phyloP scores from a whole-genome alignment of 2,888 invertebrate genomes.

The Amblyjoppa fuscipennis region DNA sequence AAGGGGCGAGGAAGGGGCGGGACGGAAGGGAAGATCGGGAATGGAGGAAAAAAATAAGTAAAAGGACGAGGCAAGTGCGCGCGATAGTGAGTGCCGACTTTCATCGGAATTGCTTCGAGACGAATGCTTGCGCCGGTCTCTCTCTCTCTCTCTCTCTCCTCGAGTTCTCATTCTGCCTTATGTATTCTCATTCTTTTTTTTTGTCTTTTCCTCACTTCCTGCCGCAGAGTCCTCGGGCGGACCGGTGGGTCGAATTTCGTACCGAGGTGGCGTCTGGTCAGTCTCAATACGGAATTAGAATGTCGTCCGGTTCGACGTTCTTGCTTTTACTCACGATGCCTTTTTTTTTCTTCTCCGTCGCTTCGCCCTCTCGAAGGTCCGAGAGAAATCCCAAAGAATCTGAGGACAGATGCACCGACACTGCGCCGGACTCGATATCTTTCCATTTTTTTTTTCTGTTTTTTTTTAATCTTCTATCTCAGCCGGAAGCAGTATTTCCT shows the following conservation, averaged over 20 bases:
- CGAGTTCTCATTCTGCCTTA: constrained; percentile 15
- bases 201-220: constrained; percentile 18
- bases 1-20: neutral
- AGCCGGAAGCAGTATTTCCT: constrained; percentile 40
- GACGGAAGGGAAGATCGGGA: constrained; percentile 9
- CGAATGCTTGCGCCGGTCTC: constrained; percentile 7
- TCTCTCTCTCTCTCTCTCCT: constrained; percentile 11
- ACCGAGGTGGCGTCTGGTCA: constrained; percentile 68
- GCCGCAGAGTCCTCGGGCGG: neutral
- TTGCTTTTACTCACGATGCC: constrained; percentile 18
- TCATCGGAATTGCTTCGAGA: constrained; percentile 50
- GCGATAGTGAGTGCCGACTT: constrained; percentile 31
- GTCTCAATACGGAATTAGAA: constrained; percentile 73
- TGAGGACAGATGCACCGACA: constrained; percentile 17
- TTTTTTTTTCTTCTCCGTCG: constrained; percentile 43
- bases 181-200: constrained; percentile 19
- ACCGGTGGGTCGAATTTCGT: constrained; percentile 63
- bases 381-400: constrained; percentile 22
- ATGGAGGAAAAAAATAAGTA: constrained; percentile 2
- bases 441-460: constrained; percentile 8
- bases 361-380: constrained; percentile 1
- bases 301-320: constrained; percentile 69
- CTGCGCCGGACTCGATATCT: neutral
- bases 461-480: constrained; percentile 32
- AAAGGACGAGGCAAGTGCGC: neutral